phyloP scores from a whole-genome alignment of 2,888 invertebrate species.

The Mantis religiosa region DNA sequence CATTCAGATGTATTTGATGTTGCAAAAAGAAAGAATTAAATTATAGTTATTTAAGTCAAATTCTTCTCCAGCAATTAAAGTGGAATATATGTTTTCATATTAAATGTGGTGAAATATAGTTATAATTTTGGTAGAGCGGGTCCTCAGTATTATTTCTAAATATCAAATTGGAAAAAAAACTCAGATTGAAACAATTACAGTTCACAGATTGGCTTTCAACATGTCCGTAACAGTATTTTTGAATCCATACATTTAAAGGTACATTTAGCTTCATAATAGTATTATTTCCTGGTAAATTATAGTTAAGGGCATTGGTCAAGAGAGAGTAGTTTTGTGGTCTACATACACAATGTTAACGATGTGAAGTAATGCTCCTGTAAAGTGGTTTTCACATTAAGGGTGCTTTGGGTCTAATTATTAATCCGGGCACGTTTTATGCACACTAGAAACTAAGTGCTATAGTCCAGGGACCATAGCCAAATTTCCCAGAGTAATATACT shows the following conservation, averaged over 20 bases:
- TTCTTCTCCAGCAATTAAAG: not conserved
- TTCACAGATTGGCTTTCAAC: not conserved
- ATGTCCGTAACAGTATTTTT: not conserved
- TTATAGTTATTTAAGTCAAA: too few species aligned
- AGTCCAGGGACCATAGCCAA: too few species aligned
- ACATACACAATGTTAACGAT: not conserved
- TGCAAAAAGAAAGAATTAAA: too few species aligned
- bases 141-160: too few species aligned
- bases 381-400: not conserved
- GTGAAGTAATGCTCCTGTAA: not conserved
- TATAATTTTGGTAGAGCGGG: not conserved
- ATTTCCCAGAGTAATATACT: too few species aligned
- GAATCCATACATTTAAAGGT: not conserved
- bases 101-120: not conserved
- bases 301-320: not conserved
- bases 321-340: not conserved
- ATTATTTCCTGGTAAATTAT: not conserved
- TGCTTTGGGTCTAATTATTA: not conserved
- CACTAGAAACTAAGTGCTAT: too few species aligned
- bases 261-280: not conserved
- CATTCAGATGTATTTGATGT: too few species aligned
- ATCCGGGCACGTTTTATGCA: too few species aligned
- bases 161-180: not conserved
- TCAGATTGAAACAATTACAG: not conserved
- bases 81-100: not conserved